Conservation (phyloP, 1,140 invertebrate genomes). For the Ceratitis capitata region DNA sequence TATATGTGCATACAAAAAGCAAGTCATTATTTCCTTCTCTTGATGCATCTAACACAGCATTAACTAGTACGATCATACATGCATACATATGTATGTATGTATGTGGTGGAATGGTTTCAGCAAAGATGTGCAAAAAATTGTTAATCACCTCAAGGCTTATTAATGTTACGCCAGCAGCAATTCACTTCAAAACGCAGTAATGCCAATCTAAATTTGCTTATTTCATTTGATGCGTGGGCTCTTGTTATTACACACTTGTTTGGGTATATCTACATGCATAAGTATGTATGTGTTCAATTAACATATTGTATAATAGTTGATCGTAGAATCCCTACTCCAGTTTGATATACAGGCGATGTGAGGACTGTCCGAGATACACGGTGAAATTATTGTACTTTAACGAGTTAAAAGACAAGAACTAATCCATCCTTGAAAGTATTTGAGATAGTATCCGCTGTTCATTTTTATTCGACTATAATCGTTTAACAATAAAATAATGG, state of each 20-base stretch:
- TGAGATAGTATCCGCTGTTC: too few relatives aligned
- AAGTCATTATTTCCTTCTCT: not conserved
- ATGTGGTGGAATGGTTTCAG: not conserved
- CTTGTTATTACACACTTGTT: not conserved
- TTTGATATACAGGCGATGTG: too few relatives aligned
- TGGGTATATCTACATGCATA: too few relatives aligned
- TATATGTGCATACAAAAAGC: not conserved
- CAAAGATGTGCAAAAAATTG: not conserved
- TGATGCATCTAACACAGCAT: not conserved
- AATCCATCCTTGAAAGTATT: too few relatives aligned
- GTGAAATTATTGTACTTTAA: too few relatives aligned
- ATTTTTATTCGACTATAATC: too few relatives aligned
- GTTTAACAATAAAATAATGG: too few relatives aligned
- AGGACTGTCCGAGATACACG: too few relatives aligned
- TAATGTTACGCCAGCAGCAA: not conserved
- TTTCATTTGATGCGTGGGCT: not conserved
- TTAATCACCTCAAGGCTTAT: not conserved
- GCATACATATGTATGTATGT: not conserved
- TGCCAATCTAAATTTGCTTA: not conserved
- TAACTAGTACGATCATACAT: not conserved
- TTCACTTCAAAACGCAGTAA: not conserved
- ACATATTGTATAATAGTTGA: too few relatives aligned
- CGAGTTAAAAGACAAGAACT: too few relatives aligned
- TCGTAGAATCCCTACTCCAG: too few relatives aligned
- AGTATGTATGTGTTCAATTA: too few relatives aligned